Evolutionary conservation across 2,113 vertebrate species (phyloP).

Genomic region (Charina bottae): DNA sequence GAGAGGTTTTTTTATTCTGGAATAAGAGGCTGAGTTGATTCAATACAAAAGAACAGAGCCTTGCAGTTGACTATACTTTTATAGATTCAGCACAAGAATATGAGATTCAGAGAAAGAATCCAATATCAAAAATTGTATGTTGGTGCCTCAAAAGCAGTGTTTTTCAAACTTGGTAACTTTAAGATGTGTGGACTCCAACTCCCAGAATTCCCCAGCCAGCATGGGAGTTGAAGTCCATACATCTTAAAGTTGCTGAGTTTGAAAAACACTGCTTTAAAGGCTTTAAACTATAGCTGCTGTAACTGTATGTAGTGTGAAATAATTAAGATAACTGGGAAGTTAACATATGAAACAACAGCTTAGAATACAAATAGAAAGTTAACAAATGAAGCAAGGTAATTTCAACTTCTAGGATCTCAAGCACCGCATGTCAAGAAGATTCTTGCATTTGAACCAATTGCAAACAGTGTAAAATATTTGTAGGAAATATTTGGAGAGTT

Average conservation of each 20-base stretch:
- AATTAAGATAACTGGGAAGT: neutral
- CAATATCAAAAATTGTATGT: neutral
- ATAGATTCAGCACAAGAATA: neutral
- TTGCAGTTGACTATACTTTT: neutral
- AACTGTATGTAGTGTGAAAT: neutral
- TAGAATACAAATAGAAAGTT: neutral
- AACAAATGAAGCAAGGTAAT: neutral
- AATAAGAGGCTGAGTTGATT: neutral
- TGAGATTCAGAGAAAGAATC: neutral
- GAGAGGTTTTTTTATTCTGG: neutral
- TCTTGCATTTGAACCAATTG: too few species aligned
- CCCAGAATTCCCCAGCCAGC: too few species aligned
- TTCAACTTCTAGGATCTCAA: neutral
- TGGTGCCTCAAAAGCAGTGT: neutral
- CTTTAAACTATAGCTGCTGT: neutral
- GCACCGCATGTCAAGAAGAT: neutral
- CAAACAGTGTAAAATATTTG: neutral
- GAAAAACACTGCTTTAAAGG: too few species aligned
- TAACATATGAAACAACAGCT: neutral
- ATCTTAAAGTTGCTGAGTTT: too few species aligned
- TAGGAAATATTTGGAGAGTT: neutral
- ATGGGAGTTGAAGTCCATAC: neutral
- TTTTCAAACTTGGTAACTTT: too few species aligned
- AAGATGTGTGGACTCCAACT: too few species aligned
- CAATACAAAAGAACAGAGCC: neutral